phyloP scores from a whole-genome alignment of 1,140 invertebrate genomes.

The Zaprionus africanus region DNA sequence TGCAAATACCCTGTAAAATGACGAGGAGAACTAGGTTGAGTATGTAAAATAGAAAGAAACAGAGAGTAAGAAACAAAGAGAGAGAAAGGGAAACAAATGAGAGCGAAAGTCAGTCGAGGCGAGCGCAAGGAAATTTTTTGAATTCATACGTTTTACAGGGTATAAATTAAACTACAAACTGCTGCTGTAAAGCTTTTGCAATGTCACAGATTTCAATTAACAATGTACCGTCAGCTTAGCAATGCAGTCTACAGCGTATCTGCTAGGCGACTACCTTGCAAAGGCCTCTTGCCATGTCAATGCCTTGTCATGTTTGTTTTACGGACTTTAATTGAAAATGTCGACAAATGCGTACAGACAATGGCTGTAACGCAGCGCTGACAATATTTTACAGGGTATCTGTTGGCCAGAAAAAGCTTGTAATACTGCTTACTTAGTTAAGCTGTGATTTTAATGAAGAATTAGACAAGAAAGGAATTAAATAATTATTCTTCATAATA shows the following conservation, averaged over 20 bases:
- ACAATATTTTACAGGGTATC: not conserved
- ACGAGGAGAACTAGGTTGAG: not conserved
- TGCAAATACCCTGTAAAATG: constrained; percentile 19
- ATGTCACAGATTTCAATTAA: not conserved
- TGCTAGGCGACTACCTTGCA: not conserved
- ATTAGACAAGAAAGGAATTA: not conserved
- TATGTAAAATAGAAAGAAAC: not conserved
- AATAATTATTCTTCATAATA: accelerated
- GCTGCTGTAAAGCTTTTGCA: not conserved
- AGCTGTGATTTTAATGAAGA: not conserved
- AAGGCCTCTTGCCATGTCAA: not conserved
- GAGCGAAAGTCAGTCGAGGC: not conserved
- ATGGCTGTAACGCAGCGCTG: not conserved
- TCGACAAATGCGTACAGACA: not conserved
- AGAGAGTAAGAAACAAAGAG: not conserved
- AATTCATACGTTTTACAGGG: not conserved
- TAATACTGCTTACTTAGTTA: not conserved
- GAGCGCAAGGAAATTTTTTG: not conserved
- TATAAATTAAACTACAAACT: not conserved
- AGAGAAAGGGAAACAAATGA: too few species aligned
- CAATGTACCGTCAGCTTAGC: not conserved
- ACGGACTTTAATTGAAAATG: constrained; percentile 1
- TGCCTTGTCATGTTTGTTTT: constrained; percentile 2
- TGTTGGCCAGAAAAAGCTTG: not conserved
- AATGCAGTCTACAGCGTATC: not conserved